Evolutionary conservation across 1,140 invertebrate species (phyloP).

Genomic region (Phymorhynchus buccinoides): DNA sequence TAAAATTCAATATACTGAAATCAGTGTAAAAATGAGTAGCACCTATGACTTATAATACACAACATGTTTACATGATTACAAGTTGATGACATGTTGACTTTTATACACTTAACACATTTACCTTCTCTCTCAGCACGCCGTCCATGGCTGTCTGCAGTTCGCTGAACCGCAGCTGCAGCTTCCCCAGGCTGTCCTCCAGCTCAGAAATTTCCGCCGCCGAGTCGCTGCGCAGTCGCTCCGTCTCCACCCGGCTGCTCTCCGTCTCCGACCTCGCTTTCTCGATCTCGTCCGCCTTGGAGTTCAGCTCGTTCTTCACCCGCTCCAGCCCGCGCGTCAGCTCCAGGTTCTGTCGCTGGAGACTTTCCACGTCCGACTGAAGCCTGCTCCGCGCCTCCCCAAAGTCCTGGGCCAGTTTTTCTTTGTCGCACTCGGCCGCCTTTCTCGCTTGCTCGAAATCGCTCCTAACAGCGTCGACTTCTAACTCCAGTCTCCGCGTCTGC

Average conservation of each 20-base stretch:
- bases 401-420: constrained; percentile 85
- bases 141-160: constrained; percentile 37
- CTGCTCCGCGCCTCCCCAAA: constrained; percentile 78
- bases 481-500: constrained; percentile 71
- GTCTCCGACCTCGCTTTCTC: constrained; percentile 42
- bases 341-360: not conserved
- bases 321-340: constrained; percentile 80
- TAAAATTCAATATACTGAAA: too few relatives aligned
- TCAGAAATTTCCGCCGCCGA: constrained; percentile 39
- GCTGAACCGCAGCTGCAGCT: constrained; percentile 24
- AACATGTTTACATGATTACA: too few relatives aligned
- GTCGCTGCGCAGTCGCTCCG: constrained; percentile 31
- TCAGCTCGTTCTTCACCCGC: constrained; percentile 48
- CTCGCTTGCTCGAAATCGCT: constrained; percentile 81
- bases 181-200: constrained; percentile 40
- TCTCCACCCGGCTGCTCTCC: constrained; percentile 45
- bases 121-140: constrained; percentile 33
- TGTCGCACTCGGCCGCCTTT: constrained; percentile 81
- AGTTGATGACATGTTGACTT: not conserved
- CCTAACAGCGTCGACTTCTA: constrained; percentile 80
- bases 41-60: too few relatives aligned
- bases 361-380: constrained; percentile 48
- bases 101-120: too few relatives aligned
- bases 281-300: constrained; percentile 42
- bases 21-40: too few relatives aligned